Evolutionary conservation across 1,140 invertebrate species (phyloP), one percentile per base, ranked within the genome.

Genomic region (Drosophila burlai): DNA sequence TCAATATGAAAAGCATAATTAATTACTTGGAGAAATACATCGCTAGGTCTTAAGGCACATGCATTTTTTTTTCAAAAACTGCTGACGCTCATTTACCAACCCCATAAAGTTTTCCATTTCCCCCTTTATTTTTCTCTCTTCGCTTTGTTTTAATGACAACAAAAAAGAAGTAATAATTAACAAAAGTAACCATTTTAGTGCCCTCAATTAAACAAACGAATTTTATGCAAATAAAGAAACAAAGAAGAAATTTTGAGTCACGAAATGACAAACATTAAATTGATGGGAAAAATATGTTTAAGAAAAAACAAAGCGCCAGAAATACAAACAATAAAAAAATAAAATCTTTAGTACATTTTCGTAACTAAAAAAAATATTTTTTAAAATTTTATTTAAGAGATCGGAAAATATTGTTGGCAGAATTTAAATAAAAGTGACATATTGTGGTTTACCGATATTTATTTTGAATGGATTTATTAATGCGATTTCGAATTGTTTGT

Each of bases 211-310:
- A 38, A 29, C n/a, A 57, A 57, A 49, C 24, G 40, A 79, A 29
- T 42, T 68, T 64, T 34, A 43, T 29, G 49, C 43, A 38, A 26
- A 21, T 46, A 45, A 47, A 43, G 47, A 73, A 61, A 63, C 31
- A 69, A 75, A 57, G 31, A 29, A n/a, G 26, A 34, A 24, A 68
- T 40, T 59, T 58, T 21, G n/a, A 24, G 24, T 55, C 62, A 66
- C 42, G 47, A 73, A 73, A 84, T 71, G 61, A 68, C 67, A 67
- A 62, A 63, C 61, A 54, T 52, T 66, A 73, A 81, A 73, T 34
- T 61, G 26, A 40, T 65, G 72, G 26, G 43, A 66, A 42, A 43
- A 47, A 47, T 29, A n/a, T 31, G 5, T 24, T 42, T 26, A 64
- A 45, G 36, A 73, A 49, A 45, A 15, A 29, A 13, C 18, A 15